Evolutionary conservation across 2,113 vertebrate species (phyloP), one percentile per base, ranked within the genome.

Genomic region (Chloroceryle aenea): DNA sequence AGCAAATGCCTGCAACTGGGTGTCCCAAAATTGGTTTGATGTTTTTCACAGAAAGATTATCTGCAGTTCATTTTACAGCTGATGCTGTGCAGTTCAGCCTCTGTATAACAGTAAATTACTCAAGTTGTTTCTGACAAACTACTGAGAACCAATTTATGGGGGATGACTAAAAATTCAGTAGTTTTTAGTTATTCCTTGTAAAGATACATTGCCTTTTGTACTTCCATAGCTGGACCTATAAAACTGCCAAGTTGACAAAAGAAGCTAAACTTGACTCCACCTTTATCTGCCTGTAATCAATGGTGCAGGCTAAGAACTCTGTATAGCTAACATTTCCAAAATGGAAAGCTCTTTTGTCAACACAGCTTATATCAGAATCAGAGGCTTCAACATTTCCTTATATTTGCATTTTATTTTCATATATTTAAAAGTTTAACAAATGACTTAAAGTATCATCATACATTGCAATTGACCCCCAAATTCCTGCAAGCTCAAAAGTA

Each of bases 321-420:
- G 2, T 4, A 22, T 2, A 85, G 14, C 21, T 50, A 27, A 85
- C 90, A 29, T 38, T 86, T 63, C 1, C 34, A 83, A 90, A 85
- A 74, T 0, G 5, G 22, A 69, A 86, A 73, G 13, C 58, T n/a
- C 38, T 59, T 52, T 48, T 15, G 26, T 63, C 32, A 78, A 32
- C 34, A 71, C 43, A 80, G 17, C 17, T 73, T 73, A 84, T 13
- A 50, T 17, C 21, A 87, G n/a, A 77, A 78, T 21, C 52, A 93
- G 40, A 90, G 18, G 4, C 9, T 76, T 85, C 56, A 92, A 64
- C 11, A 3, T 48, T 42, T 77, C 43, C 47, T 77, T 56, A 34
- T 19, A 61, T 80, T 62, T 87, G 32, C 75, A 76, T 81, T 97
- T 97, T 95, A 95, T 96, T 96, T 79, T 85, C 52, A 81, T 43